phyloP scores from a whole-genome alignment of 2,797 vertebrate genomes.

The Yasuhikotakia modesta region DNA sequence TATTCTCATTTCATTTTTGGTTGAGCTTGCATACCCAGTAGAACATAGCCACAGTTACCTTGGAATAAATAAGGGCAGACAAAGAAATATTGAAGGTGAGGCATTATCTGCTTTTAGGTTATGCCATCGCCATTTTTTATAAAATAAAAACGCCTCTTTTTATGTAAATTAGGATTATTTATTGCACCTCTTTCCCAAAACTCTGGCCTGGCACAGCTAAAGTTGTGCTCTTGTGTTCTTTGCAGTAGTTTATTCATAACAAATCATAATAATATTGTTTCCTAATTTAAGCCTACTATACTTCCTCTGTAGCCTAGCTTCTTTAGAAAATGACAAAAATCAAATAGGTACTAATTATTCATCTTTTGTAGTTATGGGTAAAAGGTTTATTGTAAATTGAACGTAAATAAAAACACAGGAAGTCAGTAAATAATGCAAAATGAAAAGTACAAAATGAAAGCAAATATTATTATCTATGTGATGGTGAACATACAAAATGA shows the following conservation, averaged over 20 bases:
- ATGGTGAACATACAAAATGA: not conserved
- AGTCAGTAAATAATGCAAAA: conserved; percentile 7
- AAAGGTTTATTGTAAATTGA: conserved; percentile 42
- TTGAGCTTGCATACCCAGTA: not conserved
- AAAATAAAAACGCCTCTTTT: not conserved
- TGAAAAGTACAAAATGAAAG: not conserved
- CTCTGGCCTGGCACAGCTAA: no score
- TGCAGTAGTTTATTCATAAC: no score
- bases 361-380: conserved; percentile 40
- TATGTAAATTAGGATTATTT: not conserved
- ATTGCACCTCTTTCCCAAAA: no score
- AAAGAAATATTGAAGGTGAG: not conserved
- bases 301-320: conserved; percentile 1
- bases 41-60: not conserved
- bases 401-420: conserved; percentile 12
- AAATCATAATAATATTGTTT: not conserved
- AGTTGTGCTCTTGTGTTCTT: no score
- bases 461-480: not conserved
- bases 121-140: not conserved
- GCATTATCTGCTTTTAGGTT: not conserved
- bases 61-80: not conserved
- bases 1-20: not conserved
- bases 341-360: conserved; percentile 52
- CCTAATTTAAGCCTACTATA: not conserved
- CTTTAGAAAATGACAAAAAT: conserved; percentile 17